Evolutionary conservation across 2,888 invertebrate species (phyloP), one percentile per base, ranked within the genome.

Genomic region (Pedicia rivosa): DNA sequence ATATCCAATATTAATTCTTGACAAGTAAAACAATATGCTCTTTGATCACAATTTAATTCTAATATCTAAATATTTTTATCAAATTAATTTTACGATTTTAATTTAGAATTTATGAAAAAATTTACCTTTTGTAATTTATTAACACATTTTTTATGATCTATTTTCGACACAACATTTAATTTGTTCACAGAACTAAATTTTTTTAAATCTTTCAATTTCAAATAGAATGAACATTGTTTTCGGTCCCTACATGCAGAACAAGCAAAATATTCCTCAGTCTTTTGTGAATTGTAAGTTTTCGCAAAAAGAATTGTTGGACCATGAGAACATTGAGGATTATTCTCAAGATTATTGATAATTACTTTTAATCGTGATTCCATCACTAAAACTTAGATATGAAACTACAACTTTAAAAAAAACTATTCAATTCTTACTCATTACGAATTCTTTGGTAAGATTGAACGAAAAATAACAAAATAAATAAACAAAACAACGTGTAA

Each of bases 231-330:
- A 32, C 32, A 32, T 12, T 5, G 13, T 50, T 80, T 81, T 42
- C 77, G 68, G 50, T 83, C 78, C 38, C 91, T 70, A 54, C 80
- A 83, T 2, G 86, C 81, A 0, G 91, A 76, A 57, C 91, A 92
- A 1, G 80, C 78, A 57, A 68, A 91, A 59, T 76, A 90, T 3
- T 58, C 62, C 32, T 62, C 46, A 2, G 49, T 40, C 30, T 48
- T 40, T 29, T 58, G 56, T 15, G 13, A 20, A 16, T 14, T 16
- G 6, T n/a, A 25, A 20, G 45, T 43, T 27, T 54, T 57, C 14
- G 72, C 70, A 64, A 84, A 84, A 36, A 81, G 57, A 39, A 84
- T 57, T 5, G 80, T 76, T 29, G 84, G 84, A 1, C 84, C 83
- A 50, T 86, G 84, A 14, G 72, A 58, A 49, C 84, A 86, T 31